Evolutionary conservation across 1,140 invertebrate genomes (phyloP).

Genomic region (Tetraneura akinire): DNA sequence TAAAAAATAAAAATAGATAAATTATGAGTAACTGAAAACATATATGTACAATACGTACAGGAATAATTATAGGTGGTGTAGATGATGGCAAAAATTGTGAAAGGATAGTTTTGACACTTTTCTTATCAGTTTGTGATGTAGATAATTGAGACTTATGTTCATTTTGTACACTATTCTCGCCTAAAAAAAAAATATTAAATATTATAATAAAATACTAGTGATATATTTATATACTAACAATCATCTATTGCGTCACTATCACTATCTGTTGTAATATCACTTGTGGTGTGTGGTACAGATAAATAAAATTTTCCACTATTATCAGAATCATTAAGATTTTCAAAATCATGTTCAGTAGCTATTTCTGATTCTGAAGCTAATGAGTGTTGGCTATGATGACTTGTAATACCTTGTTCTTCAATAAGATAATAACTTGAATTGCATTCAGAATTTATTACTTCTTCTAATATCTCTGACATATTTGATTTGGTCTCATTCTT

Average conservation of each 20-base stretch:
- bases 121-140: constrained; percentile 61
- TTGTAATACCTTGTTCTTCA: constrained; percentile 27
- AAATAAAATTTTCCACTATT: constrained; percentile 16
- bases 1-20: constrained; percentile 53
- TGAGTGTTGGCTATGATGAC: constrained; percentile 28
- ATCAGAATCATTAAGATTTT: constrained; percentile 32
- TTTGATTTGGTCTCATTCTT: constrained; percentile 25
- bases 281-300: not conserved
- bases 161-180: constrained; percentile 27
- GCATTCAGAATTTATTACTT: constrained; percentile 50
- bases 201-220: not conserved
- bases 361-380: constrained; percentile 37
- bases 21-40: not conserved
- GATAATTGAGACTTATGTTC: constrained; percentile 44
- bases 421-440: not conserved
- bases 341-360: constrained; percentile 41
- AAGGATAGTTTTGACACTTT: constrained; percentile 72
- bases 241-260: constrained; percentile 45
- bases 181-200: not conserved
- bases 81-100: constrained; percentile 66
- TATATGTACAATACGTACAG: not conserved
- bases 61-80: constrained; percentile 15
- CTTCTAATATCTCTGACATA: constrained; percentile 54
- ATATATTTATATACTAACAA: not conserved
- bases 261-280: constrained; percentile 50